Evolutionary conservation across 1,140 invertebrate genomes (phyloP).

Genomic region (Drosophila ercepeae): DNA sequence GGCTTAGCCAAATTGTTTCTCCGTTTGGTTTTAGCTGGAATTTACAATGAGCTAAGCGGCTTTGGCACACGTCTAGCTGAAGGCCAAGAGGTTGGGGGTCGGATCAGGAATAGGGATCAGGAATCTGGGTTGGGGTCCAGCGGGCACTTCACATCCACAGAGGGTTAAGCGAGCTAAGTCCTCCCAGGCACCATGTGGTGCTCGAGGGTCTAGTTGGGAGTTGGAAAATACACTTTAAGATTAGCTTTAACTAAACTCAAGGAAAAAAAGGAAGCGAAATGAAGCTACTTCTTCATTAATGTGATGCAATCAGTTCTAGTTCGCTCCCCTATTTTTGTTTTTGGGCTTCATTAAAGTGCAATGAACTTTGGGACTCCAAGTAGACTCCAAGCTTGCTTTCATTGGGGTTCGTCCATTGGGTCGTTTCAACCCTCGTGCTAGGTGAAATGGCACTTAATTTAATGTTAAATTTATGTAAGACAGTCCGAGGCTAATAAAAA

Average conservation of each 20-base stretch:
- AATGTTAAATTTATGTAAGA: constrained; percentile 78
- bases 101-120: too few relatives aligned
- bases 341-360: constrained; percentile 66
- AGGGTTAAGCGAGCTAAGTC: constrained; percentile 35
- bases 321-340: not conserved
- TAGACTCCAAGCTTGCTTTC: constrained; percentile 24
- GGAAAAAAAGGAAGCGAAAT: not conserved
- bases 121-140: not conserved
- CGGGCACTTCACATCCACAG: constrained; percentile 10
- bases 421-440: constrained; percentile 39
- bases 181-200: constrained; percentile 15
- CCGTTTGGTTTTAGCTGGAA: constrained; percentile 57
- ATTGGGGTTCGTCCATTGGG: constrained; percentile 21
- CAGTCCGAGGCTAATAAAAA: constrained; percentile 71
- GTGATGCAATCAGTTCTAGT: not conserved
- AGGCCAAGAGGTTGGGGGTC: not conserved
- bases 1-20: constrained; percentile 58
- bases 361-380: constrained; percentile 59
- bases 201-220: not conserved
- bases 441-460: constrained; percentile 74
- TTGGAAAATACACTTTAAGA: not conserved
- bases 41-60: constrained; percentile 73
- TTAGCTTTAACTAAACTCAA: not conserved
- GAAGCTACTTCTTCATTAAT: not conserved
- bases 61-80: constrained; percentile 42